Percentiles rank a stretch among this genome's conserved stretches.
phyloP scores from a whole-genome alignment of 2,888 invertebrate genomes.

The Pammene fasciana region DNA sequence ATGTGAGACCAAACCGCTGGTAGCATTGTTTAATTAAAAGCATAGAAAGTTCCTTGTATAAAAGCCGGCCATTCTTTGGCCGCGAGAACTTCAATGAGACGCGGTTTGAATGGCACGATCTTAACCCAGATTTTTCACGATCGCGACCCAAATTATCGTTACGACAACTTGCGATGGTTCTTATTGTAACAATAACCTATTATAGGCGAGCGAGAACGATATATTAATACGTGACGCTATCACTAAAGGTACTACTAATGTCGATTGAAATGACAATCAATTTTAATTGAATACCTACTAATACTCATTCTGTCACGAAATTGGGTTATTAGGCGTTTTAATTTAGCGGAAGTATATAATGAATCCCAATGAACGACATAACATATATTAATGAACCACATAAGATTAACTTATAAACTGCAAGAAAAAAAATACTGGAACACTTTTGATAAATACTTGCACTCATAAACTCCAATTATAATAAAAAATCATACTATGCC shows the following conservation, averaged over 20 bases:
- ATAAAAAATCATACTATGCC: too few species aligned
- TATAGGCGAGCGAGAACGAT: background rate
- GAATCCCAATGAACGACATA: too few species aligned
- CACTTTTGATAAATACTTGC: background rate
- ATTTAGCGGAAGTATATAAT: too few species aligned
- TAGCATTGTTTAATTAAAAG: slow-evolving; percentile 30
- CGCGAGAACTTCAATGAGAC: slow-evolving; percentile 53
- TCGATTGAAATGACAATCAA: too few species aligned
- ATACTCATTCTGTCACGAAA: too few species aligned
- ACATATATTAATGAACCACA: too few species aligned
- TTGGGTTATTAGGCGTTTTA: too few species aligned
- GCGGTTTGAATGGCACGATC: slow-evolving; percentile 60
- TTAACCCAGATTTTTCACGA: slow-evolving; percentile 61
- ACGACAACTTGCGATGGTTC: slow-evolving; percentile 36
- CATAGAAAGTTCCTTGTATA: slow-evolving; percentile 34
- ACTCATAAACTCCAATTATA: too few species aligned
- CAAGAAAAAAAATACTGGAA: too few species aligned
- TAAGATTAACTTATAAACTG: too few species aligned
- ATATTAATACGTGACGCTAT: background rate
- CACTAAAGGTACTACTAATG: background rate
- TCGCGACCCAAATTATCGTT: slow-evolving; percentile 46
- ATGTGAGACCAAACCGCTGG: background rate
- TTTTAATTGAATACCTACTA: too few species aligned
- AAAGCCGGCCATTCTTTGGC: slow-evolving; percentile 11
- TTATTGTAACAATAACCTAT: slow-evolving; percentile 27